Evolutionary conservation across 1,140 invertebrate genomes (phyloP).

Genomic region (Megathymus violae): DNA sequence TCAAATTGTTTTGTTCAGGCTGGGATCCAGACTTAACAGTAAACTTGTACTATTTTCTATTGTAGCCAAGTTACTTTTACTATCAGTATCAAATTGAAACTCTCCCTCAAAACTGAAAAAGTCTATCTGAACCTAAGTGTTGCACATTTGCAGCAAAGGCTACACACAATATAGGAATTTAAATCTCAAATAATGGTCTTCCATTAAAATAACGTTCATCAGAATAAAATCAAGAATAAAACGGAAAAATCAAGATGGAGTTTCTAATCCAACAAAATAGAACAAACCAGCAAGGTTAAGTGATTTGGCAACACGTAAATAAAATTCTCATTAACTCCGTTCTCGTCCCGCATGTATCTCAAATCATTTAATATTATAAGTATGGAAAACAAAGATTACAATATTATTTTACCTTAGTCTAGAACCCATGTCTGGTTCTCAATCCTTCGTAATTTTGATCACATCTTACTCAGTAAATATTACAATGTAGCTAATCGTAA

Average conservation of each 20-base stretch:
- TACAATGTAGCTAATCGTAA: conserved; percentile 42
- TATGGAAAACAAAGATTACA: conserved; percentile 13
- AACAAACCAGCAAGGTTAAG: conserved; percentile 34
- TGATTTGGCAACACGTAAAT: conserved; percentile 38
- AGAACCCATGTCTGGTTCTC: conserved; percentile 77
- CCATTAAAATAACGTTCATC: too few relatives aligned
- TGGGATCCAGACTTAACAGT: too few relatives aligned
- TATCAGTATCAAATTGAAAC: too few relatives aligned
- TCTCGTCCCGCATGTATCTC: neutral
- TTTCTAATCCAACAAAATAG: conserved; percentile 26
- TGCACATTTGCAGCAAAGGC: too few relatives aligned
- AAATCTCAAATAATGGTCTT: too few relatives aligned
- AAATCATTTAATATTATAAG: neutral
- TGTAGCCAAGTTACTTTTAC: too few relatives aligned
- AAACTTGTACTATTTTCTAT: too few relatives aligned
- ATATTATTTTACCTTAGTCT: conserved; percentile 65
- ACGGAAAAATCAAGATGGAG: conserved; percentile 45
- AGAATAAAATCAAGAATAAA: conserved; percentile 41
- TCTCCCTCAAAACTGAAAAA: too few relatives aligned
- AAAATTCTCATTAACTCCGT: conserved; percentile 4
- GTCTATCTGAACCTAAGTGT: too few relatives aligned
- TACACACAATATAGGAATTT: too few relatives aligned
- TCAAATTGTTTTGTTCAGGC: too few relatives aligned
- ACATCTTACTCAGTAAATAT: conserved; percentile 54
- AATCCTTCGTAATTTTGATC: conserved; percentile 63